Conservation (phyloP, 2,113 vertebrate genomes). For the Chauna torquata region DNA sequence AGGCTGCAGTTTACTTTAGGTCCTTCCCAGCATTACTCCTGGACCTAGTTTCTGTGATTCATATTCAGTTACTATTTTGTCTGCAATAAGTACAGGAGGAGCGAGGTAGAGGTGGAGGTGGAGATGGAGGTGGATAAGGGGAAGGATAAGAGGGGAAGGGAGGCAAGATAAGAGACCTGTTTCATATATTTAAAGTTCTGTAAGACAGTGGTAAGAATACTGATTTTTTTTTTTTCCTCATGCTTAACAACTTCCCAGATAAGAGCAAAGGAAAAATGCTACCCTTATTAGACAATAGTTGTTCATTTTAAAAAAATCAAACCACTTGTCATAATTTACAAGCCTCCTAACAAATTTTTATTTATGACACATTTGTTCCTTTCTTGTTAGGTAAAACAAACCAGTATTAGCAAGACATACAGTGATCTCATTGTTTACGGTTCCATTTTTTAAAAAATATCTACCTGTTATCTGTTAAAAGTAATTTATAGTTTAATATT, state of each 20-base stretch:
- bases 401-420: background rate
- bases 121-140: background rate
- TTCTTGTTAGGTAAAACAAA: conserved; percentile 9
- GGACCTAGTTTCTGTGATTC: background rate
- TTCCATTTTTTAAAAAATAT: background rate
- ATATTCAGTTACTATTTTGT: background rate
- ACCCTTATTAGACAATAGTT: background rate
- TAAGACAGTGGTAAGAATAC: background rate
- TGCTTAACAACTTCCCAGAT: background rate
- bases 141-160: background rate
- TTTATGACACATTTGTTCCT: background rate
- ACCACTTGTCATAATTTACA: background rate
- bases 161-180: background rate
- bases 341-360: background rate
- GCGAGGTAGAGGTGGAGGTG: background rate
- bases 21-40: background rate
- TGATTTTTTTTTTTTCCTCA: background rate
- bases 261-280: background rate
- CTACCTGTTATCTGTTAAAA: background rate
- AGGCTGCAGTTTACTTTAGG: background rate
- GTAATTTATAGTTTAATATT: background rate
- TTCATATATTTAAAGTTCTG: background rate
- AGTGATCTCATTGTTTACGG: background rate
- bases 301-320: background rate
- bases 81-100: background rate